A percentile compares a stretch with the other conserved stretches of the same genome.
Conservation (phyloP, 2,113 vertebrate genomes). For the Neomonachus schauinslandi region DNA sequence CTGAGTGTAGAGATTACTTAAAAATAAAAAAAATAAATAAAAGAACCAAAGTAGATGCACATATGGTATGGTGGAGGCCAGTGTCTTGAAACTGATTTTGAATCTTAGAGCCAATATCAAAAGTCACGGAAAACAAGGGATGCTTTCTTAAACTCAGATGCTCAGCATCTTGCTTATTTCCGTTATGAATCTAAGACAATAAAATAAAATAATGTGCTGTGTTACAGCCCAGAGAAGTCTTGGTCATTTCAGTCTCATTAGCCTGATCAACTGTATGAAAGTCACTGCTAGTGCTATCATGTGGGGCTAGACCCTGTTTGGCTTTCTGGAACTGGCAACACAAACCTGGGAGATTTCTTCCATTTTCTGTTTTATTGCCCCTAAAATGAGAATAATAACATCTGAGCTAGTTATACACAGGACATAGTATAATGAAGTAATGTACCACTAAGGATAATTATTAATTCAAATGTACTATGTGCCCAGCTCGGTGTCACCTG, state of each 20-base stretch:
- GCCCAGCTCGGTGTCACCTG: not conserved
- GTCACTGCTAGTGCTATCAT: too few relatives aligned
- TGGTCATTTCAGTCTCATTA: not conserved
- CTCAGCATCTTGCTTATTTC: not conserved
- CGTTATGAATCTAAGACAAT: not conserved
- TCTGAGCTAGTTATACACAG: not conserved
- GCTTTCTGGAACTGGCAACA: not conserved
- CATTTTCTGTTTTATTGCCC: not conserved
- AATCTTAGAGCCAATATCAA: slow-evolving; percentile 55
- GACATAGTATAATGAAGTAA: not conserved
- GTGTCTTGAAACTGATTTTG: slow-evolving; percentile 3
- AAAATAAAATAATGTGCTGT: not conserved
- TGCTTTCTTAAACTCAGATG: slow-evolving; percentile 42
- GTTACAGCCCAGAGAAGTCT: not conserved
- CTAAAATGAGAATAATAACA: not conserved
- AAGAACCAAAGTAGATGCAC: not conserved
- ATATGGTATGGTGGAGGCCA: not conserved
- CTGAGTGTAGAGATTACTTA: not conserved
- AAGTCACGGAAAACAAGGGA: slow-evolving; percentile 15
- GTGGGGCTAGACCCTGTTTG: too few relatives aligned
- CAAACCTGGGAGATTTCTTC: not conserved
- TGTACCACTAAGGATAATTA: not conserved
- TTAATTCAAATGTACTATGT: not conserved
- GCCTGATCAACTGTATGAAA: not conserved
- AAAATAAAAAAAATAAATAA: not conserved